Conservation (phyloP, 2,797 vertebrate genomes). For the Lithobates pipiens region DNA sequence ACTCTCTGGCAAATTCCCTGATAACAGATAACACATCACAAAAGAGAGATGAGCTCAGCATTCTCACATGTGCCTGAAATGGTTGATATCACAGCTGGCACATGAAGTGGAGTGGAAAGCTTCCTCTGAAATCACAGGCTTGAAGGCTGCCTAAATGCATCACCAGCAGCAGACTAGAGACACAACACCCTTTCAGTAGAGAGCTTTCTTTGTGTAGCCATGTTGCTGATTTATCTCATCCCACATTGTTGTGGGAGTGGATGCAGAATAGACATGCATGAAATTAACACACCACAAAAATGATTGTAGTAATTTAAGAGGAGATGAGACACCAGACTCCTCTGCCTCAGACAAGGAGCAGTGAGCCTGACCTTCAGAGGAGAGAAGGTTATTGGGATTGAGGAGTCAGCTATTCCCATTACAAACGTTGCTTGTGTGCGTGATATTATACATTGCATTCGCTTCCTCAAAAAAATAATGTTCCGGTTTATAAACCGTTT, state of each 20-base stretch:
- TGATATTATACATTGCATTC: conserved; percentile 1
- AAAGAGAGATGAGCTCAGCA: conserved; percentile 61
- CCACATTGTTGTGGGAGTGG: conserved; percentile 31
- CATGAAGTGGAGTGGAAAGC: conserved; percentile 59
- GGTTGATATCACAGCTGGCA: conserved; percentile 60
- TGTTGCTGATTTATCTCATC: conserved; percentile 46
- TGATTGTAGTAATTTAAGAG: conserved; percentile 47
- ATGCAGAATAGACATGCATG: conserved; percentile 44
- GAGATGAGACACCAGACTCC: conserved; percentile 26
- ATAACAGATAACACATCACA: conserved; percentile 45
- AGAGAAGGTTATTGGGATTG: conserved; percentile 22
- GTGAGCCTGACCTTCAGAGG: conserved; percentile 27
- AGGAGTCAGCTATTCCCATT: conserved; percentile 25
- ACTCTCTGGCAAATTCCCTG: conserved; percentile 49
- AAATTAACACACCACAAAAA: conserved; percentile 47
- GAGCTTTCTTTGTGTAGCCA: conserved; percentile 46
- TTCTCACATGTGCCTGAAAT: conserved; percentile 58
- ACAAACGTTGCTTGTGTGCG: background rate
- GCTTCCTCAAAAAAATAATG: background rate
- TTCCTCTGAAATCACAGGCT: conserved; percentile 52
- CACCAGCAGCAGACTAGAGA: conserved; percentile 35
- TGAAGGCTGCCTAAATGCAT: conserved; percentile 46
- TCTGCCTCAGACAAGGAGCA: conserved; percentile 29
- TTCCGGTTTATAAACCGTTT: background rate
- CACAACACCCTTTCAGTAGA: conserved; percentile 32